Base-by-base conservation (phyloP, 2,113 vertebrate species). In the Lepus timidus region DNA sequence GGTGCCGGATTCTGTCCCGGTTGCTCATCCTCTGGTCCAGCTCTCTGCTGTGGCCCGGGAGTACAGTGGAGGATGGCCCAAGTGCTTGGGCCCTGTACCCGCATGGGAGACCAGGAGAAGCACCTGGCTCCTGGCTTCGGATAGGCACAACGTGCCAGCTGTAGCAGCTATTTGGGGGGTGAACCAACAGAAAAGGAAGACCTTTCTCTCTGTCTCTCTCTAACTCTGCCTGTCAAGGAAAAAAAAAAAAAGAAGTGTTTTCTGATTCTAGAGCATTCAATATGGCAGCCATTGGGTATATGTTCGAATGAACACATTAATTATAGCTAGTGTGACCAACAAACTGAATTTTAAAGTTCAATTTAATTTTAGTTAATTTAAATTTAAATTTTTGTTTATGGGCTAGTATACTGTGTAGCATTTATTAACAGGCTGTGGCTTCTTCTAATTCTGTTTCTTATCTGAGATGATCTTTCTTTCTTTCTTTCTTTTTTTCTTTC, bases 381-480 rank as follows among this genome's bases (percentile, higher is more conserved):
- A 90, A 83, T 91, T 92, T 79, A 95, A 79, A 86, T 64, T 67
- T 39, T 4, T 3, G 71, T 7, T 31, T 52, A 13, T 31, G 14
- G 9, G 23, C 33, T 39, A 62, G 4, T 83, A 4, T 65, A 65
- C 67, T 12, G 12, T 49, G 71, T 12, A 70, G 13, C 33, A 23
- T 68, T 29, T 78, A 70, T 36, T 22, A 44, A 33, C 51, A 58
- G 52, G 33, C 39, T 91, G 19, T 85, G 62, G n/a, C 13, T 78
- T 83, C 52, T 88, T 90, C 82, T 78, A 90, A 76, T 88, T 90
- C 33, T 93, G 65, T 90, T 49, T 92, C 49, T 61, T 88, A 58
- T 44, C 22, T 27, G 17, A 51, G 44, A 44, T 44, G 6, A 44
- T 16, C 68, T 68, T 87, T 81, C 12, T 62, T 68, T 44, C 44